Conservation (phyloP, 2,888 invertebrate species). For the Notocelia uddmanniana region DNA sequence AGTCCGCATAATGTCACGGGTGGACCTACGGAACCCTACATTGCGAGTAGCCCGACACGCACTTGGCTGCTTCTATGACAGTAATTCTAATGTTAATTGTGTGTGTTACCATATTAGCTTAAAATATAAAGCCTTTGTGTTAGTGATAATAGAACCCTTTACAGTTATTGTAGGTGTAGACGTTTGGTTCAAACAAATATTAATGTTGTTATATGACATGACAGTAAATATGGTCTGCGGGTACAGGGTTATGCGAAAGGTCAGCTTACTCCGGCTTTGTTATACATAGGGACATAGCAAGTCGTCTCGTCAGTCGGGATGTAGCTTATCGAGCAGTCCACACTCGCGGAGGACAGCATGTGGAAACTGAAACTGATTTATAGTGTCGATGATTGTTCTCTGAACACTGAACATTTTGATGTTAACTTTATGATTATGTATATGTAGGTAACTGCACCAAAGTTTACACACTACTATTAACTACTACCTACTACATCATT, state of each 20-base stretch:
- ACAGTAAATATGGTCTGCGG: slow-evolving; percentile 49
- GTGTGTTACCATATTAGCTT: too few species aligned
- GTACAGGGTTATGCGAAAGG: slow-evolving; percentile 51
- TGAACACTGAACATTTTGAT: slow-evolving; percentile 16
- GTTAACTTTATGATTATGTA: not conserved
- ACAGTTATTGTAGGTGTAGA: too few species aligned
- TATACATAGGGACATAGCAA: slow-evolving; percentile 59
- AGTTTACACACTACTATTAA: too few species aligned
- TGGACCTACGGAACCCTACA: too few species aligned
- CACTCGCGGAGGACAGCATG: slow-evolving; percentile 65
- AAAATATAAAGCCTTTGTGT: not conserved
- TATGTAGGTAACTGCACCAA: not conserved
- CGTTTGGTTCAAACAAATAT: too few species aligned
- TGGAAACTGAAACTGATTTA: slow-evolving; percentile 81
- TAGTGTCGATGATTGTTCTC: slow-evolving; percentile 64
- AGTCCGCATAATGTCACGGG: too few species aligned
- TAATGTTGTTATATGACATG: not conserved
- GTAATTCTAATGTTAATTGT: too few species aligned
- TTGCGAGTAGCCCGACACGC: too few species aligned
- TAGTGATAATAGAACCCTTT: not conserved
- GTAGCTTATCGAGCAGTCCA: slow-evolving; percentile 76
- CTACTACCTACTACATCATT: too few species aligned
- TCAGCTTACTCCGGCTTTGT: slow-evolving; percentile 58
- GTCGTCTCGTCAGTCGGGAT: slow-evolving; percentile 71
- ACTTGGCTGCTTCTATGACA: too few species aligned